phyloP scores from a whole-genome alignment of 2,888 invertebrate species.

The Heliconius charithonia region DNA sequence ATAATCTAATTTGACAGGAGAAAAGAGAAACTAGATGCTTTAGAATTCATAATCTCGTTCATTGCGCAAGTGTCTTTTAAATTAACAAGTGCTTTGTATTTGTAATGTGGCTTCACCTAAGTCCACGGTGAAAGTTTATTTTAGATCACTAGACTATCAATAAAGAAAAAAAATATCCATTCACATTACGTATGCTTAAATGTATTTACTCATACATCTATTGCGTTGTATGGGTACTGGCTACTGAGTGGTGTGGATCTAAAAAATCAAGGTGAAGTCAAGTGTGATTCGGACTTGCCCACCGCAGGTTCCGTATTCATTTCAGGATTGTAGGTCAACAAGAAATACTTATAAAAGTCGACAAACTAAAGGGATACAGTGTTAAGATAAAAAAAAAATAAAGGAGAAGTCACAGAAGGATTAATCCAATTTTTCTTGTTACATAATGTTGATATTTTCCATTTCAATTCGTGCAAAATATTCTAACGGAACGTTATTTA shows the following conservation, averaged over 20 bases:
- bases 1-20: conserved; percentile 59
- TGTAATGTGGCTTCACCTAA: conserved; percentile 1
- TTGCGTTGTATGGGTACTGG: neutral
- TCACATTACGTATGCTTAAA: neutral
- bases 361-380: neutral
- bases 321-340: neutral
- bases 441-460: conserved; percentile 9
- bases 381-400: neutral
- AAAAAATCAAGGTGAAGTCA: neutral
- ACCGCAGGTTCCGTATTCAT: neutral
- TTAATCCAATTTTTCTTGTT: neutral
- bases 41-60: conserved; percentile 41
- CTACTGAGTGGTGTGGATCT: neutral
- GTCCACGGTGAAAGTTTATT: conserved; percentile 12
- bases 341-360: too few relatives aligned
- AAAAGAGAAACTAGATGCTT: conserved; percentile 52
- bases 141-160: neutral
- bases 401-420: neutral
- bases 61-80: conserved; percentile 43
- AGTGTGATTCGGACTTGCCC: neutral
- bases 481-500: neutral
- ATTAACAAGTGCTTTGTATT: conserved; percentile 19
- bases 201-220: neutral
- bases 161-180: neutral
- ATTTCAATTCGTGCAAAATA: neutral